Evolutionary conservation across 2,888 invertebrate species (phyloP), one percentile per base, ranked within the genome.

Genomic region (Apamea anceps): DNA sequence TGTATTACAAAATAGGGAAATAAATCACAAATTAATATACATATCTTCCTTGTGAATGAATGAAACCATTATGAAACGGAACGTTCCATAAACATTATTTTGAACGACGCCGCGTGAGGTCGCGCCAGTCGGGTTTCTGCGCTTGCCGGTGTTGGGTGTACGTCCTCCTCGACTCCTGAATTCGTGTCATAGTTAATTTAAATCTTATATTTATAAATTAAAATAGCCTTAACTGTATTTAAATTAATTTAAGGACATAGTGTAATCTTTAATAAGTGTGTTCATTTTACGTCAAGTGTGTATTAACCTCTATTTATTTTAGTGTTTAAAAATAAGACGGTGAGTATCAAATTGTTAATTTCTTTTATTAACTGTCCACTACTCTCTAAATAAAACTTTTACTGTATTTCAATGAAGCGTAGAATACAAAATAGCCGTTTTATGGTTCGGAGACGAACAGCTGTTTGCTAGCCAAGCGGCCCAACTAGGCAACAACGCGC

Each of bases 61-160:
- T 92, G 91, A 91, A 91, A 87, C 84, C 87, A 88, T 88, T 88
- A 88, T 81, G 86, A 91, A 93, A 91, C 91, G 92, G 91, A 92
- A 92, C 92, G 92, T 91, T 89, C 80, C 87, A 80, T 88, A 88
- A 87, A 93, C 89, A 89, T 94, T 86, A 94, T 94, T 94, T 95
- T 93, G 90, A 93, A 89, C 85, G 87, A 87, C 88, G 82, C 92
- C 94, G 93, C 93, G 84, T 93, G 95, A 94, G 92, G 94, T 92
- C 92, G 93, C 93, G 85, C 82, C 91, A 97, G 97, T 97, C 96
- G 96, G 96, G 96, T 97, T 97, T 96, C 95, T 95, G 95, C 95
- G 95, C 94, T 96, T 93, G 95, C 91, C 92, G 94, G 95, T 93
- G 91, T 89, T 81, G 92, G 94, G 93, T 94, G 95, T 94, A 90